Percentiles rank a stretch among this genome's conserved stretches.
Conservation (phyloP, 2,888 invertebrate species). For the Lasioglossum oenotherae region DNA sequence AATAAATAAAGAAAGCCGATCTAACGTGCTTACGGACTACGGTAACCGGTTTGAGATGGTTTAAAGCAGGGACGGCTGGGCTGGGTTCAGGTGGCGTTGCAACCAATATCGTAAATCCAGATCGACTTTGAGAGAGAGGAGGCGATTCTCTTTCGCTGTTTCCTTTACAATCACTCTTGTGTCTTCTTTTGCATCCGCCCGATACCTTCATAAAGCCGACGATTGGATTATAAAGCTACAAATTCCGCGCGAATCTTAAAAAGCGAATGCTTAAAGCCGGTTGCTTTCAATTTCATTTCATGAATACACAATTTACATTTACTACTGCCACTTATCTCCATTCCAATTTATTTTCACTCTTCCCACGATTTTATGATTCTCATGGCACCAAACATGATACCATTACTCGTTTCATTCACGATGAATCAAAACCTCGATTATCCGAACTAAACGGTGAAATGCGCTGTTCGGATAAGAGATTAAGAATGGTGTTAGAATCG, state of each 20-base stretch:
- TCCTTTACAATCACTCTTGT: conserved; percentile 56
- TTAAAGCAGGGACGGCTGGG: conserved; percentile 63
- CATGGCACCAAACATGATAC: not conserved
- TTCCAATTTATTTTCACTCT: not conserved
- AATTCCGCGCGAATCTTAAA: conserved; percentile 47
- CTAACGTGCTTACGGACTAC: conserved; percentile 64
- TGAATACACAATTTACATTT: not conserved
- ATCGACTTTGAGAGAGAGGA: conserved; percentile 74
- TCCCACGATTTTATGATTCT: not conserved
- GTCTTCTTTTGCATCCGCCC: conserved; percentile 73
- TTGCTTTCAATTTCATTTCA: not conserved
- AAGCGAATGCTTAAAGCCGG: conserved; percentile 18
- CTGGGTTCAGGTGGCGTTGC: conserved; percentile 80
- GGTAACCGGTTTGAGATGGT: conserved; percentile 65
- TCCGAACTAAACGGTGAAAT: too few species aligned
- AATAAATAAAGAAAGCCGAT: conserved; percentile 75
- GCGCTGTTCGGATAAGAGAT: not conserved
- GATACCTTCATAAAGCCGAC: conserved; percentile 72
- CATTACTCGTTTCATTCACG: not conserved
- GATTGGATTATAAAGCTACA: conserved; percentile 75
- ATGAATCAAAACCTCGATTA: not conserved
- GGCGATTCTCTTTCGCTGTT: conserved; percentile 63
- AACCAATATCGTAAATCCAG: conserved; percentile 82
- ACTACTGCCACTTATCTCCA: not conserved
- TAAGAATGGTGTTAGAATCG: too few species aligned